Percentiles rank a stretch among this genome's conserved stretches.
These are phyloP conservation scores for Epinephelus moara DNA, from an alignment of 2,113 vertebrate genomes.

Conservation along the genomic window DNA sequence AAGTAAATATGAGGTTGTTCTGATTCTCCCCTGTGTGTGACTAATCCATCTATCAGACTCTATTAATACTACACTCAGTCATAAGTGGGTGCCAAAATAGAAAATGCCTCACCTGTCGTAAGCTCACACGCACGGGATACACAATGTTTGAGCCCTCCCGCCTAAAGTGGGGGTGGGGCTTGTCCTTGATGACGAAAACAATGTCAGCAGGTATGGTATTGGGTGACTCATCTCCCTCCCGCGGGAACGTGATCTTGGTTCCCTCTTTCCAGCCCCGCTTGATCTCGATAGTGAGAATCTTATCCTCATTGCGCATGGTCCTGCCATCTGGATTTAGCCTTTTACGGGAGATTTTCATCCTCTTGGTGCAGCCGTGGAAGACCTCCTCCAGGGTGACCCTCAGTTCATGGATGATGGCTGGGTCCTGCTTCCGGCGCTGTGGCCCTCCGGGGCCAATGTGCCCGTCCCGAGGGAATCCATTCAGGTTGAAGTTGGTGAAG, in stretches of 20 bases:
- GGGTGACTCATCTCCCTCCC: slow-evolving; percentile 95
- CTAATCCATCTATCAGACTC: slow-evolving; percentile 54
- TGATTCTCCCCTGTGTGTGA: slow-evolving; percentile 33
- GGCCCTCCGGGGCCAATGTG: slow-evolving; percentile 89
- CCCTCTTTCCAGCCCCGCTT: slow-evolving; percentile 99
- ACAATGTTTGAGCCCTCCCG: slow-evolving; percentile 97
- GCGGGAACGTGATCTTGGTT: slow-evolving; percentile 98
- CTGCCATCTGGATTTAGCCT: slow-evolving; percentile 95
- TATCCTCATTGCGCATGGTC: slow-evolving; percentile 94
- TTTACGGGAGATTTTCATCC: slow-evolving; percentile 98
- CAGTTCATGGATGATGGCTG: slow-evolving; percentile 95
- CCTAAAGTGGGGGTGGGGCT: slow-evolving; percentile 95
- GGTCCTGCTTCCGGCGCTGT: slow-evolving; percentile 93
- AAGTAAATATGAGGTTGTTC: slow-evolving; percentile 34
- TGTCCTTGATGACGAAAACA: slow-evolving; percentile 99
- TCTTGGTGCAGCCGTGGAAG: slow-evolving; percentile 94
- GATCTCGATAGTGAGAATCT: slow-evolving; percentile 98
- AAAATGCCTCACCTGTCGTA: slow-evolving; percentile 91
- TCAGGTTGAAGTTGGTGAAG: slow-evolving; percentile 94
- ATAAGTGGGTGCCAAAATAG: slow-evolving; percentile 27
- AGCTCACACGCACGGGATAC: slow-evolving; percentile 93
- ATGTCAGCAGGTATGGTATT: slow-evolving; percentile 96
- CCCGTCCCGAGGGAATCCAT: slow-evolving; percentile 95
- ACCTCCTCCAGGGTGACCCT: slow-evolving; percentile 96
- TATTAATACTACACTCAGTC: slow-evolving; percentile 57